Evolutionary conservation across 1,140 invertebrate species (phyloP).

Genomic region (Drosophila busckii): DNA sequence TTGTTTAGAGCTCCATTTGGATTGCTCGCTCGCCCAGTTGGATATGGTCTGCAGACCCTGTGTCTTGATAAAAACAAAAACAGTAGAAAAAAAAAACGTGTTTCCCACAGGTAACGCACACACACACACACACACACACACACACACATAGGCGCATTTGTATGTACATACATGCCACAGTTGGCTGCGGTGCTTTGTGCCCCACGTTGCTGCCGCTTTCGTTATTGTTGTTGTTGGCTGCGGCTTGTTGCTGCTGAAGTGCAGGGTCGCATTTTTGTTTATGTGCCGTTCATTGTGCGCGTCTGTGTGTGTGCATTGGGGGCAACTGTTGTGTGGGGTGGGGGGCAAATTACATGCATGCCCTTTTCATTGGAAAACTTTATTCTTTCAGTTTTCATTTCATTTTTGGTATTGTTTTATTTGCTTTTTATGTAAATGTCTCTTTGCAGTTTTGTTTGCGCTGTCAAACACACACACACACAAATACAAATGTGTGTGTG

Average conservation of each 20-base stretch:
- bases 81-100: conserved; percentile 48
- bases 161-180: conserved; percentile 10
- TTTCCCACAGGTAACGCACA: conserved; percentile 63
- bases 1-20: conserved; percentile 20
- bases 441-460: conserved; percentile 35
- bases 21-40: not conserved
- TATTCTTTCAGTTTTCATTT: conserved; percentile 31
- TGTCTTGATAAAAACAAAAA: not conserved
- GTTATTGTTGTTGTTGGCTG: conserved; percentile 13
- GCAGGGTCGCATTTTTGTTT: conserved; percentile 27
- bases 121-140: conserved; percentile 10
- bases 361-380: conserved; percentile 44
- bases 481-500: too few relatives aligned
- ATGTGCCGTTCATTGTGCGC: not conserved
- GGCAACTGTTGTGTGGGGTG: not conserved
- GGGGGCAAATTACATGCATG: conserved; percentile 6
- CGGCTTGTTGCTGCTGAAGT: conserved; percentile 11
- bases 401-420: conserved; percentile 47
- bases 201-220: conserved; percentile 26
- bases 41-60: not conserved
- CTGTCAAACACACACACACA: too few relatives aligned
- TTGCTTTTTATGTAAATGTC: conserved; percentile 54
- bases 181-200: conserved; percentile 23
- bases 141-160: conserved; percentile 5
- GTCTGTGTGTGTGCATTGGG: conserved; percentile 14